Percentiles rank a stretch among this genome's conserved stretches.
These are phyloP conservation scores for Drosophila dunni DNA, from an alignment of 1,140 invertebrate genomes.

Conservation along the genomic window DNA sequence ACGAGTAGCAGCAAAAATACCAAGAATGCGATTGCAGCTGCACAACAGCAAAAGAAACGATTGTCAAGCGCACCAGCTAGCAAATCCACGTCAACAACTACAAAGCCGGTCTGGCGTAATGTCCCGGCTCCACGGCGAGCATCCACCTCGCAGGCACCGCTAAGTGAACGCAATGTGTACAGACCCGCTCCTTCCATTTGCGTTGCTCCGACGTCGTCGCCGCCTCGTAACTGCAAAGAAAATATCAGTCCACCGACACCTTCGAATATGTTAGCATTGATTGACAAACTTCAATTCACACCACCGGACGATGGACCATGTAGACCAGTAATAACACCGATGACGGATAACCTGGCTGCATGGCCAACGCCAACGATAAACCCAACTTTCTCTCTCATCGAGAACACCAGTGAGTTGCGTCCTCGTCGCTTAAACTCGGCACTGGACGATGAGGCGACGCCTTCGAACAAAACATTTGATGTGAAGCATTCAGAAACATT, in stretches of 20 bases:
- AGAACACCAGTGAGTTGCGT: slow-evolving; percentile 40
- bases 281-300: slow-evolving; percentile 80
- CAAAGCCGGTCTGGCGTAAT: slow-evolving; percentile 34
- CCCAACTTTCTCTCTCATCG: neutral
- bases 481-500: slow-evolving; percentile 55
- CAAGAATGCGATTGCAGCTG: slow-evolving; percentile 40
- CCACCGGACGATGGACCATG: slow-evolving; percentile 45
- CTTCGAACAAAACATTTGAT: slow-evolving; percentile 75
- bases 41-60: slow-evolving; percentile 63
- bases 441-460: slow-evolving; percentile 41
- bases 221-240: slow-evolving; percentile 60
- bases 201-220: slow-evolving; percentile 38
- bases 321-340: neutral
- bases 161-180: slow-evolving; percentile 55
- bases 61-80: slow-evolving; percentile 14
- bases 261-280: slow-evolving; percentile 63
- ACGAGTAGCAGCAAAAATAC: slow-evolving; percentile 48
- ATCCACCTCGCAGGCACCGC: slow-evolving; percentile 25
- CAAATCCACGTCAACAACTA: slow-evolving; percentile 23
- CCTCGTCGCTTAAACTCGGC: slow-evolving; percentile 53
- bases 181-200: neutral
- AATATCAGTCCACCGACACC: slow-evolving; percentile 74
- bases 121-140: neutral
- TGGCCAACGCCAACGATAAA: slow-evolving; percentile 71
- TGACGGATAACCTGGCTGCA: slow-evolving; percentile 67